phyloP scores from a whole-genome alignment of 2,797 vertebrate genomes.

The Adrianichthys oophorus region DNA sequence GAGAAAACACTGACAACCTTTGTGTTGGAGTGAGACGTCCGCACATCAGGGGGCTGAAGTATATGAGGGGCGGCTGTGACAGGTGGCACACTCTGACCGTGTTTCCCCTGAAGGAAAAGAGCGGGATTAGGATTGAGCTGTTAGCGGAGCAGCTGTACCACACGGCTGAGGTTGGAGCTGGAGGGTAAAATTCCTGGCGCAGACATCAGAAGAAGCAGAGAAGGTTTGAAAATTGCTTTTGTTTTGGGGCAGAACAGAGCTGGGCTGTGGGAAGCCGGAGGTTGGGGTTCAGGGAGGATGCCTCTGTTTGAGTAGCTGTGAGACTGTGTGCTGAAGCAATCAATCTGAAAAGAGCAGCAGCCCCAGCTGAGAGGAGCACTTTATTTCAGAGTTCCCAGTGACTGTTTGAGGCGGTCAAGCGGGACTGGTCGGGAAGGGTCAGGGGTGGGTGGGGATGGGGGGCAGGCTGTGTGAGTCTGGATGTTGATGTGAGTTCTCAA shows the following conservation, averaged over 20 bases:
- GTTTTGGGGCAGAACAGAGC: not conserved
- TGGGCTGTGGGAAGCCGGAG: slow-evolving; percentile 14
- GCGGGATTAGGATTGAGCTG: slow-evolving; percentile 22
- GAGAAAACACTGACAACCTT: slow-evolving; percentile 74
- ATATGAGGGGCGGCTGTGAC: slow-evolving; percentile 60
- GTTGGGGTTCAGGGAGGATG: slow-evolving; percentile 18
- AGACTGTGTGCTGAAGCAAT: slow-evolving; percentile 38
- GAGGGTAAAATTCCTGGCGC: not conserved
- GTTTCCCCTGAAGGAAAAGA: slow-evolving; percentile 28
- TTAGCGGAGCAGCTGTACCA: slow-evolving; percentile 62
- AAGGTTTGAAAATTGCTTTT: not conserved
- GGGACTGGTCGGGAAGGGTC: slow-evolving; percentile 31
- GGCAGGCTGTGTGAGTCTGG: slow-evolving; percentile 33
- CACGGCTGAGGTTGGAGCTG: slow-evolving; percentile 4
- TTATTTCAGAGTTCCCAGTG: slow-evolving; percentile 14
- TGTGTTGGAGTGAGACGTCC: slow-evolving; percentile 75
- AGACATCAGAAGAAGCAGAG: not conserved
- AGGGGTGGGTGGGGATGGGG: slow-evolving; percentile 23
- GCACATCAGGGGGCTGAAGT: slow-evolving; percentile 66
- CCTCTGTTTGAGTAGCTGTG: slow-evolving; percentile 49
- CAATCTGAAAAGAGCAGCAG: slow-evolving; percentile 38
- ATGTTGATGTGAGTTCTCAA: slow-evolving; percentile 65
- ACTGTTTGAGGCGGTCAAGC: slow-evolving; percentile 15
- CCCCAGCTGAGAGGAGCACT: slow-evolving; percentile 20
- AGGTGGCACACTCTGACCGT: slow-evolving; percentile 69